A percentile compares a stretch with the other conserved stretches of the same genome.
Evolutionary conservation across 2,797 vertebrate species (phyloP).

Genomic region (Trachurus trachurus): DNA sequence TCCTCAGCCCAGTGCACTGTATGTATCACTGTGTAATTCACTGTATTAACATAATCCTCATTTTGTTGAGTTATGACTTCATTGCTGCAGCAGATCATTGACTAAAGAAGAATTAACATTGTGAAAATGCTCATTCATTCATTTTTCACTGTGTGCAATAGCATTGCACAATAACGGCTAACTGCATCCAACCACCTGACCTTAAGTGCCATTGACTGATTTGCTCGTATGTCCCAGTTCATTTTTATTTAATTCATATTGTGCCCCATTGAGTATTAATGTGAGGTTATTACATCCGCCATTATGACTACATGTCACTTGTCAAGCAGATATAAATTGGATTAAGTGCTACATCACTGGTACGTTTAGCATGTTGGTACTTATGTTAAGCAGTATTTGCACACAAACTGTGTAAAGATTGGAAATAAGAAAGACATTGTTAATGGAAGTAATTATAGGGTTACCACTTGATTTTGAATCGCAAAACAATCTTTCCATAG

Average conservation of each 20-base stretch:
- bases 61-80: slow-evolving; percentile 21
- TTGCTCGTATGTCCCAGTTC: slow-evolving; percentile 7
- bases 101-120: slow-evolving; percentile 11
- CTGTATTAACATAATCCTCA: slow-evolving; percentile 7
- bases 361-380: slow-evolving; percentile 2
- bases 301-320: slow-evolving; percentile 24
- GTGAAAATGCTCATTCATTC: slow-evolving; percentile 1
- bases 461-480: neutral
- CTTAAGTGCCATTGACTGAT: slow-evolving; percentile 7
- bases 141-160: slow-evolving; percentile 21
- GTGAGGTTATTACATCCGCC: slow-evolving; percentile 2
- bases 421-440: neutral
- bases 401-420: neutral
- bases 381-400: neutral
- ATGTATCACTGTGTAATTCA: neutral
- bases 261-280: slow-evolving; percentile 35
- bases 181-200: slow-evolving; percentile 10
- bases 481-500: neutral
- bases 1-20: neutral
- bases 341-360: slow-evolving; percentile 19
- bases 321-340: slow-evolving; percentile 21
- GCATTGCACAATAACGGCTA: slow-evolving; percentile 3
- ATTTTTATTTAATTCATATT: slow-evolving; percentile 34
- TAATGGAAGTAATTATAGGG: neutral
- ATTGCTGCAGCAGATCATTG: slow-evolving; percentile 16